Evolutionary conservation across 2,888 invertebrate species (phyloP), one percentile per base, ranked within the genome.

Genomic region (Euzetes globulus): DNA sequence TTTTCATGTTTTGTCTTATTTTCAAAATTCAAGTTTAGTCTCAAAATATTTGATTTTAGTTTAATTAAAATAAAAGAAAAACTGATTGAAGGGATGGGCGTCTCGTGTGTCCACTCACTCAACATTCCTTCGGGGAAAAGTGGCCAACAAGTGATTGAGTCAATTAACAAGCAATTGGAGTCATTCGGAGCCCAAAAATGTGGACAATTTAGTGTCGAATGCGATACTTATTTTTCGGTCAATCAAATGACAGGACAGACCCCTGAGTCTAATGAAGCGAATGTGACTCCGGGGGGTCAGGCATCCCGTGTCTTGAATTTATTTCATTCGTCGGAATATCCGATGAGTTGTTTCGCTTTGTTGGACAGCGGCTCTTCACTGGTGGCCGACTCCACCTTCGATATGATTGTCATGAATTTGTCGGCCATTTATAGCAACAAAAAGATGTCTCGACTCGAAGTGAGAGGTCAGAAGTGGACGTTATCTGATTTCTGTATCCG

Each of bases 251-350:
- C 68, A 13, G 13, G n/a, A 27, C 22, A 22, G 25, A 33, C 1
- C n/a, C 33, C 63, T 33, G 58, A 58, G 25, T 19, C 27, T 15
- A 58, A 6, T 2, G 52, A 52, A n/a, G 2, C 52, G 9, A 52
- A 19, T 22, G 13, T 6, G 2, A 3, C 27, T 19, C 13, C 22
- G 6, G 11, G 58, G 2, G 58, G 58, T 27, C 45, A 27, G 22
- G 17, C 27, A 70, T 73, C 63, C 5, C 88, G 91, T 80, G 90
- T 91, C 0, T 90, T 95, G 0, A 93, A 95, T 83, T 90, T 96
- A n/a, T 86, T 97, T 11, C 95, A 96, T 84, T 93, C 96, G 83
- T 94, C 93, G 0, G 96, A 97, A 82, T 92, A 94, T 81, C 96
- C 96, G 0, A 94, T 94, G 0, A 91, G 95, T 0, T 93, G 94